A percentile compares a stretch with the other conserved stretches of the same genome.
Evolutionary conservation across 2,113 vertebrate species (phyloP).

Genomic region (Hassar affinis): DNA sequence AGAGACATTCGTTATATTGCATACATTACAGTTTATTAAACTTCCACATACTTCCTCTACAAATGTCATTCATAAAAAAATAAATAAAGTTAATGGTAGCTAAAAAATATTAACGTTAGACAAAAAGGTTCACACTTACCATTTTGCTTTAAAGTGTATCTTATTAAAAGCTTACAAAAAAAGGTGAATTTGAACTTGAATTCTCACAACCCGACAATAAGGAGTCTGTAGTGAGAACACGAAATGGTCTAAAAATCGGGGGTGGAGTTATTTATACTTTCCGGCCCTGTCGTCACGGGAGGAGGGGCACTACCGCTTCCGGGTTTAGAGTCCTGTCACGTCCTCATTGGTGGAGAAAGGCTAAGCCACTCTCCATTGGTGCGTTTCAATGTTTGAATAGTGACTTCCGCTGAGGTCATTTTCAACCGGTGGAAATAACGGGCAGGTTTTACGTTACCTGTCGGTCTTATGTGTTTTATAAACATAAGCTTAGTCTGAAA

Average conservation of each 20-base stretch:
- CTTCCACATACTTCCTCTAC: neutral
- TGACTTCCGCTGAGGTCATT: neutral
- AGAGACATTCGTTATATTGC: neutral
- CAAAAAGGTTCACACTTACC: conserved; percentile 27
- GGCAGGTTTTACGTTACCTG: too few species aligned
- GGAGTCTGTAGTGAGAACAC: conserved; percentile 63
- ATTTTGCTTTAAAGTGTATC: conserved; percentile 27
- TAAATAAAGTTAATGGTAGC: neutral
- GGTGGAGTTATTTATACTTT: conserved; percentile 55
- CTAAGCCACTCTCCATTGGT: conserved; percentile 38
- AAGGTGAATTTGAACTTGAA: neutral
- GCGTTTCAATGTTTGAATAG: conserved; percentile 23
- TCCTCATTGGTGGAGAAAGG: conserved; percentile 27
- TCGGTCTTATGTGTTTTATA: too few species aligned
- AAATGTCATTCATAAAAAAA: neutral
- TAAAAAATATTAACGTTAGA: neutral
- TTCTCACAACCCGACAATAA: conserved; percentile 60
- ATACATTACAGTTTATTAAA: neutral
- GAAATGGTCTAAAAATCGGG: neutral
- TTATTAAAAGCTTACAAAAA: neutral
- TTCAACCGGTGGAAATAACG: neutral
- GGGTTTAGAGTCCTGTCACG: neutral
- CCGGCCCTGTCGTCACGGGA: neutral
- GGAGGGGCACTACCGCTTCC: neutral
- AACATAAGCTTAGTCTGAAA: neutral